A percentile compares a stretch with the other conserved stretches of the same genome.
These are phyloP conservation scores for Bucco capensis DNA, from an alignment of 2,113 vertebrate genomes.

Conservation along the genomic window DNA sequence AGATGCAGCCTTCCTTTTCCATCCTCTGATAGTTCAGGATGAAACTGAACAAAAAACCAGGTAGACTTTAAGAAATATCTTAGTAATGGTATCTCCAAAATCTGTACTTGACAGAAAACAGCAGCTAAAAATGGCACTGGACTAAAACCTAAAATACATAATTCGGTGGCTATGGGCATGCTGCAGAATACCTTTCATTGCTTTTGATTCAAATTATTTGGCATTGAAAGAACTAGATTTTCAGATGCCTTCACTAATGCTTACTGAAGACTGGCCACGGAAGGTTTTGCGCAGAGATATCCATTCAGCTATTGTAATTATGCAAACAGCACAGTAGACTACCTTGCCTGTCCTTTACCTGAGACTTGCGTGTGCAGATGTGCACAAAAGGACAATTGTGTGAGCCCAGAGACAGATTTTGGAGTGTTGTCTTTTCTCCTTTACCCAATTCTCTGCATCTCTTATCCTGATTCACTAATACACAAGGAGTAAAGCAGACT, in stretches of 20 bases:
- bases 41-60: background rate
- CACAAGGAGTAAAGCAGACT: background rate
- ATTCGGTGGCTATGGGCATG: background rate
- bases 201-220: background rate
- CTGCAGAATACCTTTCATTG: background rate
- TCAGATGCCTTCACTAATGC: background rate
- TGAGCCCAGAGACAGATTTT: background rate
- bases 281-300: background rate
- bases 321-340: background rate
- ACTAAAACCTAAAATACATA: background rate
- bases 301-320: background rate
- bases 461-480: background rate
- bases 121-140: background rate
- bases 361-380: background rate
- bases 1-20: background rate
- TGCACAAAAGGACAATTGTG: background rate
- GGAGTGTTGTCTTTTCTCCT: background rate
- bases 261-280: background rate
- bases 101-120: background rate
- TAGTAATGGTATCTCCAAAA: background rate
- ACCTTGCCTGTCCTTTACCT: background rate
- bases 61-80: background rate
- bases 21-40: background rate
- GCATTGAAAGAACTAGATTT: background rate
- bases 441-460: background rate